Percentiles rank a stretch among this genome's conserved stretches.
Conservation (phyloP, 64 coral and sea anemone species). For the Platygyra sinensis region DNA sequence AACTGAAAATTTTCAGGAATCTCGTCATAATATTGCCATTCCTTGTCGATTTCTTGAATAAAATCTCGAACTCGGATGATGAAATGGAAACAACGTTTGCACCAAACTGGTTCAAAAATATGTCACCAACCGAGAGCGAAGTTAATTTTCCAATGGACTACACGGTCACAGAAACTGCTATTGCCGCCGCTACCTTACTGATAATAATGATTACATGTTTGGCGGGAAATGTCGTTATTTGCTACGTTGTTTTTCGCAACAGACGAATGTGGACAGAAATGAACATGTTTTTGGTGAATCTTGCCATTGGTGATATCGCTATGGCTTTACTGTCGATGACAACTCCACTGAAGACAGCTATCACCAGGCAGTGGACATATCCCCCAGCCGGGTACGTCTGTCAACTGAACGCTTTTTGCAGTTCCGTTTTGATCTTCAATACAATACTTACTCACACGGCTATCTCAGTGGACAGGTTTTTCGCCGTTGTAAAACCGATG, state of each 20-base stretch:
- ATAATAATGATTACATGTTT: constrained; percentile 74
- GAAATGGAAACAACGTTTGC: not conserved
- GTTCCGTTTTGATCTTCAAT: constrained; percentile 76
- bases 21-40: not conserved
- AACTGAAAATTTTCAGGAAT: not conserved
- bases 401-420: constrained; percentile 73
- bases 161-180: constrained; percentile 45
- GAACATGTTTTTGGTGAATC: constrained; percentile 88
- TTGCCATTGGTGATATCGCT: constrained; percentile 78
- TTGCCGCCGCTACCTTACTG: constrained; percentile 40
- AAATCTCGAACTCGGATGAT: not conserved
- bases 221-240: constrained; percentile 66
- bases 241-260: constrained; percentile 63
- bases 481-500: constrained; percentile 84
- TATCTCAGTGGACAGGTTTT: constrained; percentile 84
- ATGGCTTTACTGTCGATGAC: constrained; percentile 77
- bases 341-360: constrained; percentile 61
- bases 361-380: constrained; percentile 64
- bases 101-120: not conserved
- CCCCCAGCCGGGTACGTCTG: constrained; percentile 42
- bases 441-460: constrained; percentile 91
- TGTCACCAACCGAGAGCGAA: not conserved
- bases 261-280: constrained; percentile 89
- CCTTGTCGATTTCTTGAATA: not conserved
- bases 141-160: constrained; percentile 28